A percentile compares a stretch with the other conserved stretches of the same genome.
These are phyloP conservation scores for Solea solea DNA, from an alignment of 2,113 vertebrate genomes.

Conservation along the genomic window DNA sequence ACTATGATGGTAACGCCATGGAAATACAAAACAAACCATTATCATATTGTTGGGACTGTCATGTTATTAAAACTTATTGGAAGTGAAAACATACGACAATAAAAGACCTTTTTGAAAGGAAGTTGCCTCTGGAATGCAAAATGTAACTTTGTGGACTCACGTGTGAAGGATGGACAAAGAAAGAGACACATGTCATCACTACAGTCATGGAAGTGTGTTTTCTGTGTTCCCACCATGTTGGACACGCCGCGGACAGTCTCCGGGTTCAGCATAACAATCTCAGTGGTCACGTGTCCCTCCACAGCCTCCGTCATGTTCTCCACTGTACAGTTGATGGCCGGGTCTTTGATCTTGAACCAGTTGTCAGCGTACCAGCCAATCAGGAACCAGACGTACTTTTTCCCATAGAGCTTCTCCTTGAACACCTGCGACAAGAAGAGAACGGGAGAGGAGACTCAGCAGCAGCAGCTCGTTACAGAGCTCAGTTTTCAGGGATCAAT, in stretches of 20 bases:
- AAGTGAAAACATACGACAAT: too few species aligned
- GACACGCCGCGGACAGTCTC: slow-evolving; percentile 94
- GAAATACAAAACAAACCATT: too few species aligned
- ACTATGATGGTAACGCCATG: too few species aligned
- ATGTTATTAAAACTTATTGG: too few species aligned
- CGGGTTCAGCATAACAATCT: slow-evolving; percentile 97
- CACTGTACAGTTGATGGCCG: slow-evolving; percentile 94
- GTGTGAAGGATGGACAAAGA: too few species aligned
- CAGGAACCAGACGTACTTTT: slow-evolving; percentile 97
- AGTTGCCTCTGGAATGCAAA: too few species aligned
- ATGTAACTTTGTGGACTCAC: too few species aligned
- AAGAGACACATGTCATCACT: too few species aligned
- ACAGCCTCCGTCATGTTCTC: slow-evolving; percentile 96
- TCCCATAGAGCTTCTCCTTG: slow-evolving; percentile 95
- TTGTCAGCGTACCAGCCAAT: slow-evolving; percentile 98
- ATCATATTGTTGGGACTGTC: too few species aligned
- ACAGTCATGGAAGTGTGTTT: too few species aligned
- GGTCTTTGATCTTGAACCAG: slow-evolving; percentile 96
- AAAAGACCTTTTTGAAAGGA: too few species aligned
- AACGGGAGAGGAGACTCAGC: slow-evolving; percentile 20
- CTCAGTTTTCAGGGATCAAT: slow-evolving; percentile 44
- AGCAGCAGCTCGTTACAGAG: slow-evolving; percentile 44
- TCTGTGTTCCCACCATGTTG: slow-evolving; percentile 85
- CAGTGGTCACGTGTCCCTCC: slow-evolving; percentile 95
- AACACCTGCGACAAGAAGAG: slow-evolving; percentile 83